Evolutionary conservation across 2,888 invertebrate species (phyloP), one percentile per base, ranked within the genome.

Genomic region (Melipona bicolor): DNA sequence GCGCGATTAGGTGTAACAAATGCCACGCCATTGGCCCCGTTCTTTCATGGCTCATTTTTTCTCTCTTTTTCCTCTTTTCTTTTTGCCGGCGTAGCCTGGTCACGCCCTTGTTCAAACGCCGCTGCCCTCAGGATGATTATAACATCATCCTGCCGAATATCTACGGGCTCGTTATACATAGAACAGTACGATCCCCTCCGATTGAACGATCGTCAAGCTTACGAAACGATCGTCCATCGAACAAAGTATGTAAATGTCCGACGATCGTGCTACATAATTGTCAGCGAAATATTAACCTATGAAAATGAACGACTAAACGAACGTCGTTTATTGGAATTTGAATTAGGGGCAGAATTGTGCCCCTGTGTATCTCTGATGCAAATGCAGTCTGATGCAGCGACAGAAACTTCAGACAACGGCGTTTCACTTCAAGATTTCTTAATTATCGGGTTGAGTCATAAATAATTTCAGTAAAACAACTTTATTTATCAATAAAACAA

Each of bases 61-160:
- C 9, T 43, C 9, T 9, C 9, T 9, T 43, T 43, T 2, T 9
- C 0, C 2, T 43, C 6, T 43, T 43, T 9, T 1, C 9, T 43
- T 43, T 88, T 81, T 85, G 76, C 82, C 83, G 80, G 62, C 54
- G 70, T 36, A 78, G 49, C 80, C 56, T 75, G 88, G 88, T 89
- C 88, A 89, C 88, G 88, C 91, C 91, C 89, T 89, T 89, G 80
- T 86, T 86, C 87, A 83, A 90, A 90, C 85, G 85, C 79, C 81
- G 82, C 76, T 82, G 78, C 83, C 83, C 80, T 50, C 72, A 76
- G 83, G 87, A 90, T 88, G 88, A 91, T 91, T 91, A 91, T 91
- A 91, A 91, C 87, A 89, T 91, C 84, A 91, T 91, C 90, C 81
- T 36, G 74, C 67, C 59, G 77, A 87, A 89, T 83, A 86, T 77